Evolutionary conservation across 2,888 invertebrate genomes (phyloP), one percentile per base, ranked within the genome.

Genomic region (Lithophane ornitopus): DNA sequence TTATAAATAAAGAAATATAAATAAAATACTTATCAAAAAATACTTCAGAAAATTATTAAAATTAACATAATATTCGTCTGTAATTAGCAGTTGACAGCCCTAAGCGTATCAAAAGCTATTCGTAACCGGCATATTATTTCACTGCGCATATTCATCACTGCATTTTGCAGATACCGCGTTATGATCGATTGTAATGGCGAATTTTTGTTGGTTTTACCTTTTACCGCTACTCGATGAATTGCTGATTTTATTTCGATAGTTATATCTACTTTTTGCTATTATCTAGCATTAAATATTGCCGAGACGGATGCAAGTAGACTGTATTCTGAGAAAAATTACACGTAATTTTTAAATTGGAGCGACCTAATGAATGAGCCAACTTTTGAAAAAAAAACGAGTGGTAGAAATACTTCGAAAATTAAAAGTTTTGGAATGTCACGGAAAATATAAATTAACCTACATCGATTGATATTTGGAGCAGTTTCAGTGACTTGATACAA

Each of bases 61-160:
- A 58, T 58, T 74, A 46, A 28, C 68, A 59, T 69, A 46, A 46
- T 59, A 59, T 26, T 28, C 39, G 7, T 26, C 7, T 63, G 52
- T 74, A 79, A 68, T 71, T 69, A 71, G 7, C n/a, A 52, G 19
- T 34, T 70, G 85, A 58, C 76, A 84, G 11, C 88, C 87, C 88
- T 88, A 70, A 16, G 54, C 76, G 58, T 82, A 80, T 81, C 75
- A 79, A 84, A 79, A 76, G 87, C 86, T 84, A 82, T 83, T 82
- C 76, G 81, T 87, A 84, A 87, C 81, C 73, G 68, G 80, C 78
- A 76, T 81, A 87, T 86, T 85, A 88, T 88, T 86, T 84, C 80
- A 85, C 73, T 79, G 80, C 69, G 82, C 80, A 85, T 85, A 88
- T 87, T 82, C 82, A 86, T 84, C 87, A 80, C 66, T 78, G 78